phyloP scores from a whole-genome alignment of 2,888 invertebrate species.

The Drosophila fulvimacula region DNA sequence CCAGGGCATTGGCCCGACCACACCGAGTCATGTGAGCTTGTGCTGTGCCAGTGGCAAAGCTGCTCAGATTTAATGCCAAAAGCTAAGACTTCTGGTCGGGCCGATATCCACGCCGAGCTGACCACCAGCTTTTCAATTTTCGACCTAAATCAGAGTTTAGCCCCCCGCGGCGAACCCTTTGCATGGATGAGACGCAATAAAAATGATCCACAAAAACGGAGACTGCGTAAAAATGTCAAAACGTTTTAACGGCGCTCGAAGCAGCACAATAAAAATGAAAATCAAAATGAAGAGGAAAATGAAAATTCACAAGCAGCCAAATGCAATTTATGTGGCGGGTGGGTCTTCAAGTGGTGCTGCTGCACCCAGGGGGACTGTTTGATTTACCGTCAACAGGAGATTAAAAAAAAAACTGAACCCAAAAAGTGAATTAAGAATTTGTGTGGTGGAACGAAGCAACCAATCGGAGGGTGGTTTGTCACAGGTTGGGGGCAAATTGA shows the following conservation, averaged over 20 bases:
- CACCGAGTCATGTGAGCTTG: slow-evolving; percentile 31
- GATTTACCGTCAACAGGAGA: slow-evolving; percentile 82
- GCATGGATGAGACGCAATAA: slow-evolving; percentile 64
- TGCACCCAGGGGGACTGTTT: slow-evolving; percentile 80
- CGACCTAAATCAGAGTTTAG: slow-evolving; percentile 66
- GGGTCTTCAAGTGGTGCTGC: slow-evolving; percentile 65
- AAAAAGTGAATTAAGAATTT: slow-evolving; percentile 80
- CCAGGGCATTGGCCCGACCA: slow-evolving; percentile 52
- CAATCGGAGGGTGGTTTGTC: slow-evolving; percentile 59
- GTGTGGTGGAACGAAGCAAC: slow-evolving; percentile 72
- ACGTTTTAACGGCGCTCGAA: slow-evolving; percentile 70
- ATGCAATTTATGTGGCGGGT: slow-evolving; percentile 70
- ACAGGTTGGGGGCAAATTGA: slow-evolving; percentile 63
- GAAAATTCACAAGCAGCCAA: slow-evolving; percentile 57
- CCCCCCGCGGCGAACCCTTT: slow-evolving; percentile 68
- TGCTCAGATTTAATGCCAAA: slow-evolving; percentile 28
- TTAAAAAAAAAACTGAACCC: slow-evolving; percentile 63
- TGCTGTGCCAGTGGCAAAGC: slow-evolving; percentile 2
- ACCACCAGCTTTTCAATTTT: slow-evolving; percentile 45
- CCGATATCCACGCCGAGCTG: slow-evolving; percentile 11
- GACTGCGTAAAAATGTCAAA: slow-evolving; percentile 80
- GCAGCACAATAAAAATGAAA: slow-evolving; percentile 63
- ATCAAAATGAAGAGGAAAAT: slow-evolving; percentile 57
- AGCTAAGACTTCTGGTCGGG: slow-evolving; percentile 2
- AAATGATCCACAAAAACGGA: slow-evolving; percentile 45